Evolutionary conservation across 2,888 invertebrate genomes (phyloP).

Genomic region (Microdon myrmicae): DNA sequence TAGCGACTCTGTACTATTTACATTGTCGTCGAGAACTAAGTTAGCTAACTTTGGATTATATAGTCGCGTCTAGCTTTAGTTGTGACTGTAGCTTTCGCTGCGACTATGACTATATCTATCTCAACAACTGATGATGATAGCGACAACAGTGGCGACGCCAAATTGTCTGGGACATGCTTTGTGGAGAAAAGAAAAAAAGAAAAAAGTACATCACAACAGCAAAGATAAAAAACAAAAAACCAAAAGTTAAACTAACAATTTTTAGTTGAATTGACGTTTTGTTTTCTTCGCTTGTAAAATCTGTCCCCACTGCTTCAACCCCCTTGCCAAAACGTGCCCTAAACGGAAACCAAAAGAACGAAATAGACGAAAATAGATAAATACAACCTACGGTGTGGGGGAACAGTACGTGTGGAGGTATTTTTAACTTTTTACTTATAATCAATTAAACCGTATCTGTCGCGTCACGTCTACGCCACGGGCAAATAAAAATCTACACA

Average conservation of each 20-base stretch:
- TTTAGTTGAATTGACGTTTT: neutral
- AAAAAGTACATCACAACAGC: conserved; percentile 9
- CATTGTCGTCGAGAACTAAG: no score
- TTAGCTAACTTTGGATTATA: conserved; percentile 33
- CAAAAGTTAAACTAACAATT: neutral
- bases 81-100: no score
- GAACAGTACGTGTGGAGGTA: neutral
- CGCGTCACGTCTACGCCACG: no score
- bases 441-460: no score
- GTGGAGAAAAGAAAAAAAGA: conserved; percentile 21
- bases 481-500: no score
- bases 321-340: no score
- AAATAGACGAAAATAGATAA: no score
- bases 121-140: neutral
- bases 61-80: no score
- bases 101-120: conserved; percentile 14
- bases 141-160: conserved; percentile 39
- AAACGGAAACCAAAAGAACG: no score
- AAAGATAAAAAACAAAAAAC: conserved; percentile 7
- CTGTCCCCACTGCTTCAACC: neutral
- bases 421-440: conserved; percentile 4
- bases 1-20: conserved; percentile 46
- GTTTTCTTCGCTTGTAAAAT: neutral
- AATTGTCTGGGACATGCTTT: conserved; percentile 48
- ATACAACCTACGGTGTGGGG: no score